Evolutionary conservation across 1,140 invertebrate genomes (phyloP), one percentile per base, ranked within the genome.

Genomic region (Tetramorium parvispinum): DNA sequence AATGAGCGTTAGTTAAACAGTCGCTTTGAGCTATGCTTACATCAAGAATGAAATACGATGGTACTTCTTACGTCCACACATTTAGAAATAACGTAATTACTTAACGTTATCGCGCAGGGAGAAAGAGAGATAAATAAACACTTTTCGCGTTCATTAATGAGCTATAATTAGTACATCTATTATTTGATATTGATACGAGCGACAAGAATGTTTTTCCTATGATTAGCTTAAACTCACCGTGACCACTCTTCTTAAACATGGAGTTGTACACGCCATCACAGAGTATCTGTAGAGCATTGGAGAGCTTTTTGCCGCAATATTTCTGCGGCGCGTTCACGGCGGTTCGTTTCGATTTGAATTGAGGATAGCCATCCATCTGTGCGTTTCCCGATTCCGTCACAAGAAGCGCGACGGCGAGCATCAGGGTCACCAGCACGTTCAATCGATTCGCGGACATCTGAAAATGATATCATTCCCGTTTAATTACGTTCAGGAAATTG

Each of bases 261-360:
- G 92, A 85, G 87, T 95, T 94, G 68, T 95, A 95, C 53, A 91
- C 87, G 32, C 95, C 94, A 55, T 92, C 90, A 78, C 95, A 95
- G 32, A 95, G 68, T 66, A 93, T 85, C 71, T 93, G 91, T 40
- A 95, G 81, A 7, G 92, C 92, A 83, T 91, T 93, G 3, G 95
- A 92, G 40, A 95, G 91, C 78, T 92, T 89, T 66, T 92, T 90
- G 46, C 95, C 95, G 79, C 95, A 95, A 82, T 95, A 95, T 66
- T 93, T 93, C 27, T 91, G 92, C 43, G 85, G 73, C 55, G 87
- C 59, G 51, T 53, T 83, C 3, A 61, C 73, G 49, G 85, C 68
- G 18, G 87, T 88, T 32, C 91, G 88, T 68, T 94, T 93, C 75
- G 91, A 81, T n/a, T 82, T 73, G 59, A 86, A 92, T n/a, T 92